These are phyloP conservation scores for Drosophila quasianomalipes DNA, from an alignment of 2,888 invertebrate genomes.

Conservation along the genomic window DNA sequence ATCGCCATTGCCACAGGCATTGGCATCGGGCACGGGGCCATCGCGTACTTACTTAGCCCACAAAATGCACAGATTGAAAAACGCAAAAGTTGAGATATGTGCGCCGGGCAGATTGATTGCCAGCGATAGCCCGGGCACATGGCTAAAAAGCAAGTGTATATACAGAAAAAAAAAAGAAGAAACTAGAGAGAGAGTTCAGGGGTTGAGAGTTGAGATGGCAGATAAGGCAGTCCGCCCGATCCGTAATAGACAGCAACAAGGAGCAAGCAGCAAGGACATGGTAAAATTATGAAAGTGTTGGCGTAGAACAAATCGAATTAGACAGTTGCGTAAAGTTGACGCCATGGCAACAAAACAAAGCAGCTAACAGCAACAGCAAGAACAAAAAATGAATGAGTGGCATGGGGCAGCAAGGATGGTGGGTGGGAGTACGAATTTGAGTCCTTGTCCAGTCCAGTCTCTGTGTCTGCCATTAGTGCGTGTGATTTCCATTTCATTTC, in stretches of 20 bases:
- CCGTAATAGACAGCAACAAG: conserved; percentile 56
- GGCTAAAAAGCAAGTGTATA: conserved; percentile 73
- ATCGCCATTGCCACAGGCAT: conserved; percentile 32
- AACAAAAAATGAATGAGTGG: conserved; percentile 26
- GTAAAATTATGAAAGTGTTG: conserved; percentile 85
- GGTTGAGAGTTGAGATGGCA: conserved; percentile 66
- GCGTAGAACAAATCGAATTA: conserved; percentile 85
- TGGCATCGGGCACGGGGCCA: conserved; percentile 55
- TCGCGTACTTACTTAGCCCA: conserved; percentile 79
- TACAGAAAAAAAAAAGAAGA: conserved; percentile 24
- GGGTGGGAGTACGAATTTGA: conserved; percentile 1
- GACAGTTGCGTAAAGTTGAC: conserved; percentile 75
- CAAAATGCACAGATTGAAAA: conserved; percentile 78
- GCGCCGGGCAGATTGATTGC: conserved; percentile 82
- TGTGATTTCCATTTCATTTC: conserved; percentile 83
- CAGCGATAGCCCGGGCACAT: conserved; percentile 73
- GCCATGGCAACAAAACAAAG: conserved; percentile 45
- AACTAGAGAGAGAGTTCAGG: conserved; percentile 47
- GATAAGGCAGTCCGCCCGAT: conserved; percentile 70
- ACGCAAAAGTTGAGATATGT: conserved; percentile 80
- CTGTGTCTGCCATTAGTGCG: conserved; percentile 75
- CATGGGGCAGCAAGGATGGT: neutral
- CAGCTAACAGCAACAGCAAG: conserved; percentile 14
- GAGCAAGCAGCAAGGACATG: conserved; percentile 52
- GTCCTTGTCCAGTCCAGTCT: conserved; percentile 29